A percentile compares a stretch with the other conserved stretches of the same genome.
Conservation (phyloP, 2,797 vertebrate species). For the Varecia variegata region DNA sequence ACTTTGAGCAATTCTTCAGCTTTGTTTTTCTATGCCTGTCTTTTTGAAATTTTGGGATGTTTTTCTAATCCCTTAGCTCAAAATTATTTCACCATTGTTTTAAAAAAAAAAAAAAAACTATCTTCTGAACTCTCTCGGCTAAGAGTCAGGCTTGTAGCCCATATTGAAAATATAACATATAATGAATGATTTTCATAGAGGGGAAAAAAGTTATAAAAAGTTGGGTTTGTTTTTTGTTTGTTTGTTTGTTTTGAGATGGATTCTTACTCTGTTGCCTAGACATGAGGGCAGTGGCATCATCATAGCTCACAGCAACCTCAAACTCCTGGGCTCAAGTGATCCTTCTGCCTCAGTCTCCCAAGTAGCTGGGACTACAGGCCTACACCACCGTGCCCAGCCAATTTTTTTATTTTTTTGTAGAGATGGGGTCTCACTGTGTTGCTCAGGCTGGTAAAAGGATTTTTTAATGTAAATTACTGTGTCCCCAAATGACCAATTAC, state of each 20-base stretch:
- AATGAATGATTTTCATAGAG: neutral
- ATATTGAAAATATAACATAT: neutral
- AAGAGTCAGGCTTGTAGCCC: neutral
- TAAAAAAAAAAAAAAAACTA: neutral
- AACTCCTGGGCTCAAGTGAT: neutral
- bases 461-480: neutral
- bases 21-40: neutral
- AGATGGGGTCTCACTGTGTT: no score
- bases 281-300: neutral
- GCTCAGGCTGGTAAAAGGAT: neutral
- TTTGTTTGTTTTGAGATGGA: neutral
- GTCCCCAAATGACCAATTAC: neutral
- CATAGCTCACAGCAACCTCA: neutral
- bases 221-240: neutral
- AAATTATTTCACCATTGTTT: constrained; percentile 7
- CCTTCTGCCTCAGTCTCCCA: neutral
- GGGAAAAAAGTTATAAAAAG: neutral
- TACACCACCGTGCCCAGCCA: no score
- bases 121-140: neutral
- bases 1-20: neutral
- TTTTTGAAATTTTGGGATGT: neutral
- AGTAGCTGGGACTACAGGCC: no score
- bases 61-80: neutral
- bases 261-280: neutral
- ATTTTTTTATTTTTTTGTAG: no score